phyloP scores from a whole-genome alignment of 2,888 invertebrate genomes.

The Lasioglossum pauxillum region DNA sequence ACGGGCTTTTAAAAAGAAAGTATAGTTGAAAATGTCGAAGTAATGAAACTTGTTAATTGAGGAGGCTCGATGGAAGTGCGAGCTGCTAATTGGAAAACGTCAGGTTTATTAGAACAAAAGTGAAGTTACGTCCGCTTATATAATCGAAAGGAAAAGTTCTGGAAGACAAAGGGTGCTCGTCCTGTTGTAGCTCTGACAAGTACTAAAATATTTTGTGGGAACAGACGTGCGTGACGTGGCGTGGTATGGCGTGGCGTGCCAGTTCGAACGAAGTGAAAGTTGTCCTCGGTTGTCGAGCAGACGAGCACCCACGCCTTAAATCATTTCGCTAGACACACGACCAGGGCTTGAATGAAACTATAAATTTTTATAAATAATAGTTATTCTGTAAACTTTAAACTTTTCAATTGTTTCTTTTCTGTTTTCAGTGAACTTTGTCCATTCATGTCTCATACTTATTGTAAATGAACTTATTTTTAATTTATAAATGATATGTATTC shows the following conservation, averaged over 20 bases:
- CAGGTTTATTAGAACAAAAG: background rate
- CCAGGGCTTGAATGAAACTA: too few species aligned
- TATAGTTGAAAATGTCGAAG: background rate
- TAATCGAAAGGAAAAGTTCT: background rate
- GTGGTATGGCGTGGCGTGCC: constrained; percentile 3
- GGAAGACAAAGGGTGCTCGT: background rate
- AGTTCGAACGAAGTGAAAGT: constrained; percentile 65
- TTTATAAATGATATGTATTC: too few species aligned
- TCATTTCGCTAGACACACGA: constrained; percentile 13
- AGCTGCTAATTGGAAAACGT: background rate
- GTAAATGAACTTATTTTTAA: too few species aligned
- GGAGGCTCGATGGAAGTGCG: background rate
- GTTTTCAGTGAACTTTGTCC: too few species aligned
- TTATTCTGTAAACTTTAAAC: too few species aligned
- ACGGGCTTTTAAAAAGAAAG: background rate
- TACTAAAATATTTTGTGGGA: constrained; percentile 28
- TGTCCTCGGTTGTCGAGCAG: constrained; percentile 32
- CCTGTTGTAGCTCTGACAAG: background rate
- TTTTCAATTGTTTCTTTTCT: too few species aligned
- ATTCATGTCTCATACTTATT: too few species aligned
- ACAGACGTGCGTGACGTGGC: constrained; percentile 28
- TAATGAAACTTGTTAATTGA: background rate
- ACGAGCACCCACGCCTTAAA: constrained; percentile 22
- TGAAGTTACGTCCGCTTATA: background rate
- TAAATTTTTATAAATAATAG: too few species aligned